Conservation (phyloP, 2,797 vertebrate species). For the Sebastes reedi region DNA sequence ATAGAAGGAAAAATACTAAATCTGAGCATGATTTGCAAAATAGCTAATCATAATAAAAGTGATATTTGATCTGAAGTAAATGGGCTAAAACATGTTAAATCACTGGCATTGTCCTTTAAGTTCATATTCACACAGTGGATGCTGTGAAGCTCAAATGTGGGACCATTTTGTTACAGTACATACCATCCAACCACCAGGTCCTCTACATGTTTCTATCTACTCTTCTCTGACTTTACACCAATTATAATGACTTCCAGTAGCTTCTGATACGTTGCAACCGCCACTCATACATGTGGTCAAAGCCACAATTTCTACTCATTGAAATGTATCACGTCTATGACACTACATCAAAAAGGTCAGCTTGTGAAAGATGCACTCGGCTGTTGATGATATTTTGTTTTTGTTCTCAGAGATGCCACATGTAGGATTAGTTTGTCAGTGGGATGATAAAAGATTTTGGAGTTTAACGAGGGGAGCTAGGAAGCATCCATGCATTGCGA, state of each 20-base stretch:
- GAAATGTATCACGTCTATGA: background rate
- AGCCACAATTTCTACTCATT: background rate
- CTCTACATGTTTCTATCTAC: background rate
- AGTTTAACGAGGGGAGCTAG: background rate
- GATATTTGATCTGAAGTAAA: background rate
- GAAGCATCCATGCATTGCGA: constrained; percentile 7
- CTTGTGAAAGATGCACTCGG: background rate
- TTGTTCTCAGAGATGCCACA: constrained; percentile 6
- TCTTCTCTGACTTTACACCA: background rate
- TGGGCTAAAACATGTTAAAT: background rate
- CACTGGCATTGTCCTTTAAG: background rate
- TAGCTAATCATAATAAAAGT: background rate
- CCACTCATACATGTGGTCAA: background rate
- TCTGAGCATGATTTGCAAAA: background rate
- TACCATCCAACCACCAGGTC: background rate
- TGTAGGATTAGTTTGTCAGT: constrained; percentile 21
- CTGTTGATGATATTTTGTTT: background rate
- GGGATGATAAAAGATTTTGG: constrained; percentile 15
- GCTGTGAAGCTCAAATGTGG: background rate
- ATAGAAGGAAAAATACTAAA: background rate
- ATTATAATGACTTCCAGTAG: background rate
- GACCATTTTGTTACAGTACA: background rate
- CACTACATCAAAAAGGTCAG: constrained; percentile 6
- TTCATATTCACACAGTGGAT: background rate
- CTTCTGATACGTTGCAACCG: background rate